Conservation (phyloP, 2,888 invertebrate genomes). For the Eupithecia pulchellata region DNA sequence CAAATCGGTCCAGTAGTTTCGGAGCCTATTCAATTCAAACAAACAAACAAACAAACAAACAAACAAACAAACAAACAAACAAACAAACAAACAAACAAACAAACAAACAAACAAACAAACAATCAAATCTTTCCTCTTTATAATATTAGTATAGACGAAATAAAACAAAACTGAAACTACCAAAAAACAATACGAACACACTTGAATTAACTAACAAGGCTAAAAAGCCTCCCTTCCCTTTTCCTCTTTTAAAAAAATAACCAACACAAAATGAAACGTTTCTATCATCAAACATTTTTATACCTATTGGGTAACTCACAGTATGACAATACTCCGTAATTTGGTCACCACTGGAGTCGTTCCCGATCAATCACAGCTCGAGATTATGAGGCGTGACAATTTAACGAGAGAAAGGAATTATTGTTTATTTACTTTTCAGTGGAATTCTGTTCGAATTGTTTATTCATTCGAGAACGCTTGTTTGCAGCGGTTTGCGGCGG, state of each 20-base stretch:
- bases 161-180: not conserved
- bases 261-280: not conserved
- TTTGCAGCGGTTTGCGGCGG: conserved; percentile 2
- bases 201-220: not conserved
- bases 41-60: too few relatives aligned
- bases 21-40: too few relatives aligned
- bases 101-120: too few relatives aligned
- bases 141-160: too few relatives aligned
- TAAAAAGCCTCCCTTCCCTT: not conserved
- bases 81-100: too few relatives aligned
- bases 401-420: conserved; percentile 57
- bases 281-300: not conserved
- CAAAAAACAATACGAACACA: not conserved
- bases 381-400: conserved; percentile 34
- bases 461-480: conserved; percentile 32
- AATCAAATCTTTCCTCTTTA: too few relatives aligned
- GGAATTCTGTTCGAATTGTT: conserved; percentile 38
- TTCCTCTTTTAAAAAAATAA: not conserved
- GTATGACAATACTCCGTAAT: conserved; percentile 13
- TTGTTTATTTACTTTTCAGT: conserved; percentile 39
- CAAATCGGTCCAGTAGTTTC: too few relatives aligned
- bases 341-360: conserved; percentile 17
- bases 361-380: conserved; percentile 24
- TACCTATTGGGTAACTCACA: not conserved
- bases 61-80: too few relatives aligned